Evolutionary conservation across 2,113 vertebrate genomes (phyloP).

Genomic region (Oxyruncus cristatus): DNA sequence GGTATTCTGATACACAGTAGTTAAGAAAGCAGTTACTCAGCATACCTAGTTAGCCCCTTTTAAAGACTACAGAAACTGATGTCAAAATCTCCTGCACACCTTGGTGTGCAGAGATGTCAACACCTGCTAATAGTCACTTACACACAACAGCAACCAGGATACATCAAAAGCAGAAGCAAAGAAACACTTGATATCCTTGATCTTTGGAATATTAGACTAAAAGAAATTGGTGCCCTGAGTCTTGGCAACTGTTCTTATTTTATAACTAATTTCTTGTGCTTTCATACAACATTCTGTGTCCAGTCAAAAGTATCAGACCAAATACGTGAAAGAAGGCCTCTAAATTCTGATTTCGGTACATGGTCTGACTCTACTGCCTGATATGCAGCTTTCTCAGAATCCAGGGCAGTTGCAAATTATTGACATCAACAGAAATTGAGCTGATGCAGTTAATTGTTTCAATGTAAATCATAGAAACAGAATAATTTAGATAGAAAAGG

Average conservation of each 20-base stretch:
- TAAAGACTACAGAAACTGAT: background rate
- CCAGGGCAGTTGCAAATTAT: background rate
- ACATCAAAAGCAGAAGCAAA: background rate
- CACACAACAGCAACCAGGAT: background rate
- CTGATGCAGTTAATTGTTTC: background rate
- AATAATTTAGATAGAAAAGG: background rate
- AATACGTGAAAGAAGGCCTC: background rate
- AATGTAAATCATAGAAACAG: background rate
- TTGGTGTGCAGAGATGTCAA: background rate
- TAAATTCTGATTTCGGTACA: background rate
- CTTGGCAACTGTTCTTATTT: background rate
- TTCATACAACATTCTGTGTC: background rate
- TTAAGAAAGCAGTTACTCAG: background rate
- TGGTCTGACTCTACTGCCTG: background rate
- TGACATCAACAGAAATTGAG: background rate
- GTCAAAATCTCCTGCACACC: background rate
- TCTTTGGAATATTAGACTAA: background rate
- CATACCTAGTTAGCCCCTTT: background rate
- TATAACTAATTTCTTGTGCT: background rate
- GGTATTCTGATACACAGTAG: background rate
- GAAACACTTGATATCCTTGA: background rate
- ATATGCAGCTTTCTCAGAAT: background rate
- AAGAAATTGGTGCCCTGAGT: background rate
- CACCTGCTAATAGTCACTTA: background rate
- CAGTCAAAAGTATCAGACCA: background rate